Evolutionary conservation across 1,140 invertebrate genomes (phyloP), one percentile per base, ranked within the genome.

Genomic region (Drosophila obscura): DNA sequence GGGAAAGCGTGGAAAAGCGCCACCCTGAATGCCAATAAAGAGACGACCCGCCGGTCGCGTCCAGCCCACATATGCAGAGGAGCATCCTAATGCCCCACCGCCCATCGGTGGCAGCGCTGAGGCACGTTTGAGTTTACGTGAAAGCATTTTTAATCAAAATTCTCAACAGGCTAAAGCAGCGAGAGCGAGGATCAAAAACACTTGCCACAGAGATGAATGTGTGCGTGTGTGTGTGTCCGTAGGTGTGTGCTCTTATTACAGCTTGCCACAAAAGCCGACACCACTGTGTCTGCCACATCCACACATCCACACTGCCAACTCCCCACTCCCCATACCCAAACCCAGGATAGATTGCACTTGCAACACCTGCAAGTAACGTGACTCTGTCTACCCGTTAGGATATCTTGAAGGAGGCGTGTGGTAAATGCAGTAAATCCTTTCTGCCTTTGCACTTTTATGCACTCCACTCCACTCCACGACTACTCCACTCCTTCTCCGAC

Each of bases 71-170:
- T 71, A 57, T 48, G 48, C 57, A 62, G 59, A 60, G 51, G 31
- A 71, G 68, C 28, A 57, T 11, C 35, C 35, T 11, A 13, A 3
- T 4, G 31, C 2, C 31, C 31, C 9, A 35, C 9, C 31, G 2
- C 31, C 35, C 35, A 39, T 39, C 35, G 45, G 66, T 62, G 55
- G 55, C 50, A 61, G 28, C 44, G 28, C 39, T 58, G 80, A 76
- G 74, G 76, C 82, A 87, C 82, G 82, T 87, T 87, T 88, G 82
- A 79, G 82, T 69, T 87, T 87, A 88, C 82, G 83, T 88, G 82
- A 81, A 87, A 87, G 82, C 82, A 87, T 87, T 87, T 87, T 87
- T 87, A 87, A 87, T 87, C 82, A 87, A 87, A 87, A 87, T 87
- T 87, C 82, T 85, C 83, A 87, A 88, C 82, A 87, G 82, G 78